Conservation (phyloP, 2,797 vertebrate species). For the Phalanger gymnotis region DNA sequence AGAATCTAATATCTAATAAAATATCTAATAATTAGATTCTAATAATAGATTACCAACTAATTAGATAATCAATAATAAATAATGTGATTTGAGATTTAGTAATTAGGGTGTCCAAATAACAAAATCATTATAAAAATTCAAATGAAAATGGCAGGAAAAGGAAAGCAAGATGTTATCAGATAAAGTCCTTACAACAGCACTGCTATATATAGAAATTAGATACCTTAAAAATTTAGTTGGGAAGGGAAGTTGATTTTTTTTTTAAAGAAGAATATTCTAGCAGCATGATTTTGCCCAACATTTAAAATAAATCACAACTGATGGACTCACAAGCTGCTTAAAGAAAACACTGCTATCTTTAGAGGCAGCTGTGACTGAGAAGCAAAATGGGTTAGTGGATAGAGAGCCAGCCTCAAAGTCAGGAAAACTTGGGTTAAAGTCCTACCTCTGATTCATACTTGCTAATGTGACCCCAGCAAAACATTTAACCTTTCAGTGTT, state of each 20-base stretch:
- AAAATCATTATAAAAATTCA: constrained; percentile 45
- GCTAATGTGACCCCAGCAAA: background rate
- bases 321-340: constrained; percentile 25
- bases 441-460: background rate
- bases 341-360: background rate
- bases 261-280: constrained; percentile 44
- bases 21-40: background rate
- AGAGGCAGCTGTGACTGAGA: background rate
- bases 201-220: constrained; percentile 17
- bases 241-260: background rate
- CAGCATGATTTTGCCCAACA: constrained; percentile 53
- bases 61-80: background rate
- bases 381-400: background rate
- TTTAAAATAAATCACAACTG: constrained; percentile 34
- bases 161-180: background rate
- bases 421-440: background rate
- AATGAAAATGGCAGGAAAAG: constrained; percentile 18
- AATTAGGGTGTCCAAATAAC: background rate
- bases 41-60: background rate
- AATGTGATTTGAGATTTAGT: background rate
- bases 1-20: background rate
- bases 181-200: constrained; percentile 1
- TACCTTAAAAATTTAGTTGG: background rate
- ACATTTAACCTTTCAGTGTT: background rate
- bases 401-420: background rate